phyloP scores from a whole-genome alignment of 2,888 invertebrate species.

The Ernsta delagoae region DNA sequence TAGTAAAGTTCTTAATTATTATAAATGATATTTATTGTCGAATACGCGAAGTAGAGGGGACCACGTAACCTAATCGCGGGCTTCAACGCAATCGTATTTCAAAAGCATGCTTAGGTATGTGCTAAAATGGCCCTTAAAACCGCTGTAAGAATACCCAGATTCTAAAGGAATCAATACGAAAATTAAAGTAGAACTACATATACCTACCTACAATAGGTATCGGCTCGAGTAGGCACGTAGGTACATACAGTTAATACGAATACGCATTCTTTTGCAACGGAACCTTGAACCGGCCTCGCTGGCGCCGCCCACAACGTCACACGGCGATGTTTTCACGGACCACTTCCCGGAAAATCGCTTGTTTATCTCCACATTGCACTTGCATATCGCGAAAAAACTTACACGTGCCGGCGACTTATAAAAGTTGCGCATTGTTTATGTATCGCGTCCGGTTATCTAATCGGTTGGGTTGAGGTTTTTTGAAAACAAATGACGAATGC shows the following conservation, averaged over 20 bases:
- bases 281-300: constrained; percentile 5
- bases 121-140: no score
- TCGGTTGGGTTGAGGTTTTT: constrained; percentile 33
- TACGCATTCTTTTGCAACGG: constrained; percentile 8
- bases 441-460: constrained; percentile 43
- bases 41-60: no score
- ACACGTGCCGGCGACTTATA: constrained; percentile 56
- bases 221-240: neutral
- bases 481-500: constrained; percentile 69
- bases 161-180: neutral
- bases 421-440: constrained; percentile 43
- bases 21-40: no score
- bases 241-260: neutral
- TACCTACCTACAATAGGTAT: neutral
- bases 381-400: constrained; percentile 48
- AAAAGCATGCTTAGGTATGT: no score
- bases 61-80: no score
- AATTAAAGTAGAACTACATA: neutral
- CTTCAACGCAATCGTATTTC: no score
- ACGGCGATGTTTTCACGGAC: constrained; percentile 7
- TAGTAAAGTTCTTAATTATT: no score
- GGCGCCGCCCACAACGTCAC: constrained; percentile 2
- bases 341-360: constrained; percentile 2
- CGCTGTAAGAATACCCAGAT: neutral
- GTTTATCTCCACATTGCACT: constrained; percentile 45